phyloP scores from a whole-genome alignment of 2,113 vertebrate genomes.

The Pica pica region DNA sequence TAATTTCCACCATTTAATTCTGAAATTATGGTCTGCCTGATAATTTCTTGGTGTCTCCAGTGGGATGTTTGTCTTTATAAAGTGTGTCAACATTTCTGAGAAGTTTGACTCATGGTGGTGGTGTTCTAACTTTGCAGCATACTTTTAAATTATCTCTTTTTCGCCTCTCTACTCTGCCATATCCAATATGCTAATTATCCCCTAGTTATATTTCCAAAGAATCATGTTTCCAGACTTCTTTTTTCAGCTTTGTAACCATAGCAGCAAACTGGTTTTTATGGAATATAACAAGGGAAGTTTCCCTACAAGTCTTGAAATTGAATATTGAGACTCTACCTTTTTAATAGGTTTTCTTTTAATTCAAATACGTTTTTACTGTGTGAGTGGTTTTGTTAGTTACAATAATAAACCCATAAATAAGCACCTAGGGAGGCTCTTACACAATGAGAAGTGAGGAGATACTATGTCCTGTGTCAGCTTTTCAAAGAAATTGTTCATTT shows the following conservation, averaged over 20 bases:
- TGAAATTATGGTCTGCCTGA: background rate
- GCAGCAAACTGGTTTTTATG: slow-evolving; percentile 17
- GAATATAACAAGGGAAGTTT: slow-evolving; percentile 39
- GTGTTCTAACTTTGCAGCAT: background rate
- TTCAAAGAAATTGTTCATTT: background rate
- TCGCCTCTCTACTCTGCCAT: background rate
- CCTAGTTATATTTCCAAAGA: background rate
- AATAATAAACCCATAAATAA: slow-evolving; percentile 10
- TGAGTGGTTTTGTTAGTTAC: background rate
- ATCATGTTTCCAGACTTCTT: background rate
- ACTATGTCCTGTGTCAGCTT: background rate
- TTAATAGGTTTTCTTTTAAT: slow-evolving; percentile 17
- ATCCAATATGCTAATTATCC: background rate
- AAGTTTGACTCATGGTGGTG: background rate
- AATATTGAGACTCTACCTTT: background rate
- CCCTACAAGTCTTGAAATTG: background rate
- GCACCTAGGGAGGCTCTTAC: background rate
- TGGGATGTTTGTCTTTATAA: background rate
- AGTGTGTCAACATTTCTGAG: background rate
- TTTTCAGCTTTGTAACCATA: slow-evolving; percentile 42
- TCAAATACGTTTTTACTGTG: background rate
- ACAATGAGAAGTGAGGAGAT: background rate
- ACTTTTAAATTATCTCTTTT: background rate
- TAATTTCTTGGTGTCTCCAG: background rate
- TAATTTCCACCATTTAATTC: background rate